These are phyloP conservation scores for Neolamprologus fasciatus DNA, from an alignment of 2,113 vertebrate species.

Conservation along the genomic window DNA sequence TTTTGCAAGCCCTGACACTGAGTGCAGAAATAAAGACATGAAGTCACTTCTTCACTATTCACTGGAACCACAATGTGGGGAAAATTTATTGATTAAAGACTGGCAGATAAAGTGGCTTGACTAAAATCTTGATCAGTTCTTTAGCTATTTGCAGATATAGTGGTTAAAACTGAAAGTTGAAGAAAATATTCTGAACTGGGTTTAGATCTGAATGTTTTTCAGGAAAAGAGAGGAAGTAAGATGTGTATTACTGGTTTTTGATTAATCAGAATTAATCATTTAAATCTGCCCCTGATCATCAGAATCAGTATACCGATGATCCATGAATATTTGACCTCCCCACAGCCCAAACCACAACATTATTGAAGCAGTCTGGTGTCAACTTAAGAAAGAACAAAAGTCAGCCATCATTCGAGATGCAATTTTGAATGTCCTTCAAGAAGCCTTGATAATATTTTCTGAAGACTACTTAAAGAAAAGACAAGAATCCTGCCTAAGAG, in stretches of 20 bases:
- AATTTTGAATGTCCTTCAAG: background rate
- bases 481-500: background rate
- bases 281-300: background rate
- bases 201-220: background rate
- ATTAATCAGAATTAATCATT: background rate
- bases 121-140: background rate
- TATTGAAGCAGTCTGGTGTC: background rate
- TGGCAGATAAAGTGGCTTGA: background rate
- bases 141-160: background rate
- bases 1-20: too few species aligned
- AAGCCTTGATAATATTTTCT: background rate
- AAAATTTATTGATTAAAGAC: background rate
- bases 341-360: background rate
- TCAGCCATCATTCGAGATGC: background rate
- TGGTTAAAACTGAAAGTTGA: background rate
- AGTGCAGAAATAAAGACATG: background rate
- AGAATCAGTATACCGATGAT: background rate
- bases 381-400: background rate
- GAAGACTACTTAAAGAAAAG: background rate
- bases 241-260: background rate
- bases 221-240: background rate
- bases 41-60: background rate
- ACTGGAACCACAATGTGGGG: background rate
- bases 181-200: background rate
- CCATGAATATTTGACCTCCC: background rate